phyloP scores from a whole-genome alignment of 1,140 invertebrate genomes.

The Pachypeltis micranthus region DNA sequence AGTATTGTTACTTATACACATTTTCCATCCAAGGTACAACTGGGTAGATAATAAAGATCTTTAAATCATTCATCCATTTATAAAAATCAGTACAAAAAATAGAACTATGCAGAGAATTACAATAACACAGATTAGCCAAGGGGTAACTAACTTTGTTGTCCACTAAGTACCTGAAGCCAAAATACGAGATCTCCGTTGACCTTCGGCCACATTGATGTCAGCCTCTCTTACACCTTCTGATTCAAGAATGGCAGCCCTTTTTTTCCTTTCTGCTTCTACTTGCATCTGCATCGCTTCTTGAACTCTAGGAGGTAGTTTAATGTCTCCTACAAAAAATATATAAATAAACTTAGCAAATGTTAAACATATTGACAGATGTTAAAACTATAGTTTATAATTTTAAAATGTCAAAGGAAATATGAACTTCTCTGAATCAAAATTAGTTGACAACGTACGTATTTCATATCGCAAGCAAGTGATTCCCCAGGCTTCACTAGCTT shows the following conservation, averaged over 20 bases:
- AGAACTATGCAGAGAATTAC: too few relatives aligned
- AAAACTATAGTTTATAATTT: too few relatives aligned
- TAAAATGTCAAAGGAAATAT: too few relatives aligned
- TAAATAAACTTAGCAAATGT: background rate
- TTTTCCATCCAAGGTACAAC: too few relatives aligned
- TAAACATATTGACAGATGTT: background rate
- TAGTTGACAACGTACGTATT: slow-evolving; percentile 63
- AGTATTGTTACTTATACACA: too few relatives aligned
- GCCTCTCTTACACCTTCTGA: slow-evolving; percentile 90
- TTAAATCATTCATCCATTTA: too few relatives aligned
- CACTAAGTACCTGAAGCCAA: slow-evolving; percentile 88
- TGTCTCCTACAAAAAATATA: slow-evolving; percentile 55
- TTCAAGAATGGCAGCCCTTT: slow-evolving; percentile 91
- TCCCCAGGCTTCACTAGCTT: slow-evolving; percentile 95
- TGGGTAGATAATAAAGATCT: too few relatives aligned
- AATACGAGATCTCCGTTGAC: slow-evolving; percentile 81
- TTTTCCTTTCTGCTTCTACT: slow-evolving; percentile 94
- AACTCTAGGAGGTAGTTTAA: slow-evolving; percentile 80
- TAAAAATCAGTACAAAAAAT: too few relatives aligned
- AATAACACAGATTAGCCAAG: too few relatives aligned
- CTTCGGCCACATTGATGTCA: slow-evolving; percentile 96
- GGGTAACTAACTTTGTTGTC: too few relatives aligned
- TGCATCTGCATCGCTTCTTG: slow-evolving; percentile 99
- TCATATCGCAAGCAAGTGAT: slow-evolving; percentile 95
- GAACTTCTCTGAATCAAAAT: too few relatives aligned